Evolutionary conservation across 2,797 vertebrate species (phyloP).

Genomic region (Astyanax mexicanus): DNA sequence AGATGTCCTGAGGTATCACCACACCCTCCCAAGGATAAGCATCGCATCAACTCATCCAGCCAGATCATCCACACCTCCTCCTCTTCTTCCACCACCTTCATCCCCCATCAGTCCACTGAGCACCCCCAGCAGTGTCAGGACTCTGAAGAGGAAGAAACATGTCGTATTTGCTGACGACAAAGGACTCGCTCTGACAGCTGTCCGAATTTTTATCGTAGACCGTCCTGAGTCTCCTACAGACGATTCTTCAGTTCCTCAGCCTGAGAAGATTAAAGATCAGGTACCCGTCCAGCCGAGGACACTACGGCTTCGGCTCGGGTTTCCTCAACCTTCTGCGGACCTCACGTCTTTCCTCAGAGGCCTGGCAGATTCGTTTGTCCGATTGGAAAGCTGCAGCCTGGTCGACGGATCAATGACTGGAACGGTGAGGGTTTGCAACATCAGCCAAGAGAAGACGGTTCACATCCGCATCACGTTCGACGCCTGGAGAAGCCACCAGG

Average conservation of each 20-base stretch:
- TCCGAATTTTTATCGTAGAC: conserved; percentile 72
- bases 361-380: conserved; percentile 62
- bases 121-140: conserved; percentile 37
- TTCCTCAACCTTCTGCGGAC: conserved; percentile 72
- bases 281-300: background rate
- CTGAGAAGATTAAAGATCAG: conserved; percentile 38
- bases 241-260: conserved; percentile 18
- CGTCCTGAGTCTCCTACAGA: conserved; percentile 29
- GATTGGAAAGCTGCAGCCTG: conserved; percentile 80
- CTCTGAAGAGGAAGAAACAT: conserved; percentile 71
- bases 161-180: conserved; percentile 85
- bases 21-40: background rate
- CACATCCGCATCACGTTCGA: conserved; percentile 76
- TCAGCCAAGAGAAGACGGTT: conserved; percentile 67
- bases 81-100: background rate
- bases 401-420: conserved; percentile 72
- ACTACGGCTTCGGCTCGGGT: conserved; percentile 67
- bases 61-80: background rate
- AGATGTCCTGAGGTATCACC: background rate
- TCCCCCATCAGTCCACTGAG: background rate
- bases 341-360: conserved; percentile 57
- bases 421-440: conserved; percentile 72
- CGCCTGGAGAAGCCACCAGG: conserved; percentile 76
- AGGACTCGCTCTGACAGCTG: conserved; percentile 77
- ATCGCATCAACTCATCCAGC: background rate